A percentile compares a stretch with the other conserved stretches of the same genome.
phyloP scores from a whole-genome alignment of 2,888 invertebrate genomes.

The Tryphoninae sp. region DNA sequence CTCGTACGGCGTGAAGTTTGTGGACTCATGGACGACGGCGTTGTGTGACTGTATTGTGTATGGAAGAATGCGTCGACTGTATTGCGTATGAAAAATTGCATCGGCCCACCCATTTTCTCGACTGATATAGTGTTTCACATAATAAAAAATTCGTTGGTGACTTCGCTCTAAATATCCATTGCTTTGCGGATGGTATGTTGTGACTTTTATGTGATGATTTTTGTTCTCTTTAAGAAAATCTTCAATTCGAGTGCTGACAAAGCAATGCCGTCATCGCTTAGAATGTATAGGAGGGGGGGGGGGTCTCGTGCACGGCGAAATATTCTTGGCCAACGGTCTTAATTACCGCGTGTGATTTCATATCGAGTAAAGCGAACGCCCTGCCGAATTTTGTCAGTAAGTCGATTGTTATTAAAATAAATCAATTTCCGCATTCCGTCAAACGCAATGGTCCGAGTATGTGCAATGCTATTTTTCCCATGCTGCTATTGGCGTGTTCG shows the following conservation, averaged over 20 bases:
- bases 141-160: no score
- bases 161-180: conserved; percentile 71
- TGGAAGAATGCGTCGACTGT: no score
- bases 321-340: no score
- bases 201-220: conserved; percentile 71
- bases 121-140: no score
- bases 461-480: conserved; percentile 63
- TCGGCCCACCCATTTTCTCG: no score
- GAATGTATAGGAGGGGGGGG: not conserved
- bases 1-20: no score
- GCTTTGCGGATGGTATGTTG: conserved; percentile 72
- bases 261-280: conserved; percentile 3
- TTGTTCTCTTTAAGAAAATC: conserved; percentile 69
- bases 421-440: conserved; percentile 59
- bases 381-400: no score
- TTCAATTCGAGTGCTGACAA: not conserved
- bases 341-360: not conserved
- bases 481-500: conserved; percentile 57
- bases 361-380: not conserved
- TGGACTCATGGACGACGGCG: no score
- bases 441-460: conserved; percentile 63
- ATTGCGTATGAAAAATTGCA: no score
- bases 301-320: not conserved
- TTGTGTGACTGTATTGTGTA: no score
- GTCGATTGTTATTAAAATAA: conserved; percentile 1